A percentile compares a stretch with the other conserved stretches of the same genome.
phyloP scores from a whole-genome alignment of 2,113 vertebrate species.

The Hyla sarda region DNA sequence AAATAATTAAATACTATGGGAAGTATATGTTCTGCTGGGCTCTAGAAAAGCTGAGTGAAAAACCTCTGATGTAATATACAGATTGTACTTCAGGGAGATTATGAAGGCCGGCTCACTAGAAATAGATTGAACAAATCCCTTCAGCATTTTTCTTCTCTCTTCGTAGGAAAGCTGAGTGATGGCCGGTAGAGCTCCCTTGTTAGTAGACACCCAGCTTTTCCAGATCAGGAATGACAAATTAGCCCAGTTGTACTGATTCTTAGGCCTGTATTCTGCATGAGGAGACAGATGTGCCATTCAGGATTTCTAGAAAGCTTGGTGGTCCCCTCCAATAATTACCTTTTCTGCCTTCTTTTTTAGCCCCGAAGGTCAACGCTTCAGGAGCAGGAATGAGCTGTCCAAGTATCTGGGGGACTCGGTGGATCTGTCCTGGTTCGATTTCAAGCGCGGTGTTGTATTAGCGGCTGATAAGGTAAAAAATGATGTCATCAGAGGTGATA shows the following conservation, averaged over 20 bases:
- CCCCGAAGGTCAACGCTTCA: constrained; percentile 79
- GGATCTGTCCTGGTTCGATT: constrained; percentile 82
- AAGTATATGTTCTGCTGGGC: no score
- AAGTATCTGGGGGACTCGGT: constrained; percentile 73
- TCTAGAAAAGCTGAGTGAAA: no score
- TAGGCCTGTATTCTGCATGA: neutral
- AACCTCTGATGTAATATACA: no score
- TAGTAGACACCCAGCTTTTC: neutral
- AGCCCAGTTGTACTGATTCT: neutral
- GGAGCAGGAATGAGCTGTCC: constrained; percentile 83
- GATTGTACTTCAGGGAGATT: no score
- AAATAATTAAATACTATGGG: no score
- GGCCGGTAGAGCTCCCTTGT: neutral
- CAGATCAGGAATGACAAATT: neutral
- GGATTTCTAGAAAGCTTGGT: neutral
- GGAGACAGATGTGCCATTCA: neutral
- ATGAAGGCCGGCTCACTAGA: no score
- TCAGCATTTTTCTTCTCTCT: no score
- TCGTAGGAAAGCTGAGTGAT: neutral
- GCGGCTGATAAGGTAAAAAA: neutral
- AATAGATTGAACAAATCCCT: no score
- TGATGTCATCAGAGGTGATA: neutral
- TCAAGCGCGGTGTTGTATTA: constrained; percentile 78
- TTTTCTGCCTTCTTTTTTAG: constrained; percentile 64
- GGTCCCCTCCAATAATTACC: no score